Evolutionary conservation across 1,140 invertebrate species (phyloP).

Genomic region (Ips nitidus): DNA sequence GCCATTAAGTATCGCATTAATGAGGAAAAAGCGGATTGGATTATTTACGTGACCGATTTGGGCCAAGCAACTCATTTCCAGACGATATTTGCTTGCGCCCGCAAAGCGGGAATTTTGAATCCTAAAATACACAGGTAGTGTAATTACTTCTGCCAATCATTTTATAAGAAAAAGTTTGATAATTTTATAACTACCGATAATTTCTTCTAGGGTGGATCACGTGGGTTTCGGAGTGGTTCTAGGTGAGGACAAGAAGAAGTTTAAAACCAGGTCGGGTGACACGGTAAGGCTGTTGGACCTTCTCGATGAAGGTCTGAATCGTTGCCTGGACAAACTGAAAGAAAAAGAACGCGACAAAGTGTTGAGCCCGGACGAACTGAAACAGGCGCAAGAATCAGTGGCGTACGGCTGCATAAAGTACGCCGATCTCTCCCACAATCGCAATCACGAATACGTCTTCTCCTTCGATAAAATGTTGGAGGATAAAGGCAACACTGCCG

Average conservation of each 20-base stretch:
- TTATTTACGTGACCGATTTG: conserved; percentile 94
- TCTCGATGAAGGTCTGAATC: conserved; percentile 90
- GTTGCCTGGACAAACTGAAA: conserved; percentile 80
- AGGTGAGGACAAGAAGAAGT: conserved; percentile 99
- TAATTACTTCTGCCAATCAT: neutral
- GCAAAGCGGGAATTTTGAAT: conserved; percentile 67
- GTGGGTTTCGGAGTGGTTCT: conserved; percentile 96
- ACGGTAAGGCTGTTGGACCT: conserved; percentile 88
- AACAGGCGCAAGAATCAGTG: conserved; percentile 82
- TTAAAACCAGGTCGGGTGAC: conserved; percentile 98
- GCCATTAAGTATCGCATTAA: conserved; percentile 84
- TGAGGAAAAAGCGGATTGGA: conserved; percentile 86
- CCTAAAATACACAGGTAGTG: conserved; percentile 54
- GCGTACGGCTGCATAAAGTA: conserved; percentile 99
- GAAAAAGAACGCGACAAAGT: conserved; percentile 92
- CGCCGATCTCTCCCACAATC: conserved; percentile 92
- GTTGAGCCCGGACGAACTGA: conserved; percentile 81
- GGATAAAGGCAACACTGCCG: conserved; percentile 98
- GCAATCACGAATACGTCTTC: conserved; percentile 95
- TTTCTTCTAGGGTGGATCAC: conserved; percentile 72
- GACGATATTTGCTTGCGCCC: conserved; percentile 70
- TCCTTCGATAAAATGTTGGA: conserved; percentile 99
- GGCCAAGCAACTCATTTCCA: conserved; percentile 92
- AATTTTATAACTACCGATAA: neutral
- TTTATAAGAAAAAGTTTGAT: neutral